Base-by-base conservation (phyloP, 2,797 vertebrate species). In the Zenarchopterus dispar region DNA sequence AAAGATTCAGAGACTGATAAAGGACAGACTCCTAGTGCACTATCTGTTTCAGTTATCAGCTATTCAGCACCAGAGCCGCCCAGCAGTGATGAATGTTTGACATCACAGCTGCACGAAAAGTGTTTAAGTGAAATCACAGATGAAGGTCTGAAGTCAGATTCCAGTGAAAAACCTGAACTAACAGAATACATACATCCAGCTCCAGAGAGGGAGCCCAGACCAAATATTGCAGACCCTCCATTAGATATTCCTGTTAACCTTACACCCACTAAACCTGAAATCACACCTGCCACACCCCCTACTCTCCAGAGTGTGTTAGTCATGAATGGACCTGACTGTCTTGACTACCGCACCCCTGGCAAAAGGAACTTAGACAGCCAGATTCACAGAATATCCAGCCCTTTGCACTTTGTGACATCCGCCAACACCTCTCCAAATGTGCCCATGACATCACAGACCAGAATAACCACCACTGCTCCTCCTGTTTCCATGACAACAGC, bases 21-120 rank as follows among this genome's bases (percentile, higher is more conserved):
- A 47, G 82, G 75, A 52, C 86, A 76, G 62, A 57, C 54, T 48
- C 82, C 81, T 43, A 72, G 77, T 15, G 87, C 87, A 39, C 90
- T 91, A 72, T 86, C 92, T 15, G 91, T 93, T 49, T 93, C 93
- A 21, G 93, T 94, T 47, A 94, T 94, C 73, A 94, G 90, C 79
- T 94, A 91, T 60, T 89, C 85, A 10, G 80, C 84, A 22, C 80
- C 91, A 69, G 88, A 91, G 52, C 81, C 73, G 6, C 67, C 66
- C 44, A 50, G 52, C 48, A 47, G 41, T 0, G 54, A 28, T 1
- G 78, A 87, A 47, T 66, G 73, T 71, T 48, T 73, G 64, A 64
- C 74, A 8, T 69, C 74, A 1, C 81, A 59, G 26, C 77, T 72
- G 55, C 75, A 4, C 44, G 84, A 77, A 8, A 63, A 80, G 56